Conservation (phyloP, 2,113 vertebrate genomes). For the Ophthalmolycus amberensis region DNA sequence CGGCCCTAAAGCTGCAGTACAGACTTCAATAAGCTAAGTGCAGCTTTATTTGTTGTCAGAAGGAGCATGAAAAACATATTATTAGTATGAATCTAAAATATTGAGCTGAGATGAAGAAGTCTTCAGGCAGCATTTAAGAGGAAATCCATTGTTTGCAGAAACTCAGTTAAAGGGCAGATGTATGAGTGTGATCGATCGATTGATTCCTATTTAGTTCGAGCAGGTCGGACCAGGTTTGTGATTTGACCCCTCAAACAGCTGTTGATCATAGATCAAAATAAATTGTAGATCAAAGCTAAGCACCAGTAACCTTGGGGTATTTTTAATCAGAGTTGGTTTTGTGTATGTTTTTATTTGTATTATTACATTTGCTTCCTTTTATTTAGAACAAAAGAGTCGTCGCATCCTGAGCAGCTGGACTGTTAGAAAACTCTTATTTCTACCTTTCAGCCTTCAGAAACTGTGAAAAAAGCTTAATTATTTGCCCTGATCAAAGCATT, state of each 20-base stretch:
- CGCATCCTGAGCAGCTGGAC: background rate
- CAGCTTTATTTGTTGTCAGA: background rate
- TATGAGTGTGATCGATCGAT: background rate
- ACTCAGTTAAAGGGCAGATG: background rate
- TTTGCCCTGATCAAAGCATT: background rate
- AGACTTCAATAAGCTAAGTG: background rate
- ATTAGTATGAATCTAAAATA: background rate
- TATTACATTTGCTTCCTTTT: background rate
- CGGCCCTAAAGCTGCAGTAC: conserved; percentile 11
- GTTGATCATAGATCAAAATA: background rate
- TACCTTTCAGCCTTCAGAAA: background rate
- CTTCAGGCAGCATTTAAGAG: background rate
- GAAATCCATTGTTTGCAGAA: background rate
- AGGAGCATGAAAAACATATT: background rate
- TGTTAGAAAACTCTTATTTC: background rate
- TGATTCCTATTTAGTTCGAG: background rate
- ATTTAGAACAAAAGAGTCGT: background rate
- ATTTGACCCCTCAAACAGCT: background rate
- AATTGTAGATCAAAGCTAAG: background rate
- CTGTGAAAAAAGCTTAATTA: background rate
- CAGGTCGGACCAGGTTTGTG: background rate
- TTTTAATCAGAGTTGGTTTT: background rate
- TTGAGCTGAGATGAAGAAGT: background rate
- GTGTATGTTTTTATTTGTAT: background rate
- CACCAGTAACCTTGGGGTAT: background rate